phyloP scores from a whole-genome alignment of 2,888 invertebrate genomes.

The Cryptocephalus primarius region DNA sequence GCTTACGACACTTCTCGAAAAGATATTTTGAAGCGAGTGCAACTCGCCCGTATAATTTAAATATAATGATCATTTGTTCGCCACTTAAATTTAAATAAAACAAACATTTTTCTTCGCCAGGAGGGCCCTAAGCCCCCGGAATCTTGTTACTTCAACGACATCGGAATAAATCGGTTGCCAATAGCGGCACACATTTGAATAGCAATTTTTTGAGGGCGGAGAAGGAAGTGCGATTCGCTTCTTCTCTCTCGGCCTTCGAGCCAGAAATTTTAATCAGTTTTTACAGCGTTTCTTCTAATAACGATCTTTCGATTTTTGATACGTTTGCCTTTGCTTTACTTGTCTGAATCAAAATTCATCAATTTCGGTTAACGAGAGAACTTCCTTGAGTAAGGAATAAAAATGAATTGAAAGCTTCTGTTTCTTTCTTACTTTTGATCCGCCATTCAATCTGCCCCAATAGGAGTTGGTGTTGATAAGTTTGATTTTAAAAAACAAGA shows the following conservation, averaged over 20 bases:
- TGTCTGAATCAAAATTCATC: too few species aligned
- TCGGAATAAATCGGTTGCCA: conserved; percentile 39
- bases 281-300: conserved; percentile 36
- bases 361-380: too few species aligned
- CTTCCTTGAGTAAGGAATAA: too few species aligned
- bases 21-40: conserved; percentile 14
- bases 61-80: conserved; percentile 31
- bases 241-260: conserved; percentile 10
- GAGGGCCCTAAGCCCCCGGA: conserved; percentile 24
- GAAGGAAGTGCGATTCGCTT: background rate
- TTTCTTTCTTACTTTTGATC: too few species aligned
- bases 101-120: conserved; percentile 35
- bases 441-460: too few species aligned
- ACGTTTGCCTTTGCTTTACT: too few species aligned
- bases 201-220: conserved; percentile 33
- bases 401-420: too few species aligned
- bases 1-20: conserved; percentile 13
- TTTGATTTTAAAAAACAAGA: too few species aligned
- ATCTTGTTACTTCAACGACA: conserved; percentile 37
- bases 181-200: conserved; percentile 39
- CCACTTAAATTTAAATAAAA: conserved; percentile 37
- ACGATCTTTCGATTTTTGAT: conserved; percentile 21
- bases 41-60: conserved; percentile 26
- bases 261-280: conserved; percentile 39
- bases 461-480: too few species aligned